Evolutionary conservation across 2,888 invertebrate species (phyloP).

Genomic region (Acanthopleura granulata): DNA sequence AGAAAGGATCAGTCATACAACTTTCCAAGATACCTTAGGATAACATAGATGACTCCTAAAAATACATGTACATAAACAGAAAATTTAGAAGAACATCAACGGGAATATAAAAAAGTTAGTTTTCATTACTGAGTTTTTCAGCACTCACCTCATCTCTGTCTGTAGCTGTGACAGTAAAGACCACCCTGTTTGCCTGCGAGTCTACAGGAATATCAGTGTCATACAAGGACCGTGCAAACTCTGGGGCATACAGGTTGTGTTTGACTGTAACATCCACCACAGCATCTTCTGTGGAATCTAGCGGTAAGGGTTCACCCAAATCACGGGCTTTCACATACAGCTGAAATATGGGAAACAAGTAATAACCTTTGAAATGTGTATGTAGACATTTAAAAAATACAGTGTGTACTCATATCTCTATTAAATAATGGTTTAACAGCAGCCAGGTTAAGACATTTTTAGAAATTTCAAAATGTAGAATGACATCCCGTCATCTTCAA

Average conservation of each 20-base stretch:
- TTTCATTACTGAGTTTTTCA: not conserved
- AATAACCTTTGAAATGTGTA: not conserved
- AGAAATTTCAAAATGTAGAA: no score
- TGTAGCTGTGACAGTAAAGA: constrained; percentile 34
- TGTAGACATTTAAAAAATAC: not conserved
- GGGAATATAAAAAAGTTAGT: no score
- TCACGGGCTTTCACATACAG: constrained; percentile 8
- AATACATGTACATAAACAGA: no score
- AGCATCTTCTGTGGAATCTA: not conserved
- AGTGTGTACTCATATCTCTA: no score
- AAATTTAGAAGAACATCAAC: no score
- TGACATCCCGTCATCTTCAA: no score
- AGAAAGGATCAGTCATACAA: no score
- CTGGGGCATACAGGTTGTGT: not conserved
- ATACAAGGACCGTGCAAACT: not conserved
- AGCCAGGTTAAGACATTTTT: no score
- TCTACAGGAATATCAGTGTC: constrained; percentile 4
- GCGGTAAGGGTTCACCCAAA: not conserved
- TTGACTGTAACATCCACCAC: not conserved
- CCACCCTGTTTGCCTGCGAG: not conserved
- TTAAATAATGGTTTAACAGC: no score
- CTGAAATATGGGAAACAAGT: not conserved
- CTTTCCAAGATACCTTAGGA: no score
- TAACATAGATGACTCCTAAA: no score
- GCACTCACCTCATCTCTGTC: constrained; percentile 8